Evolutionary conservation across 2,797 vertebrate genomes (phyloP), one percentile per base, ranked within the genome.

Genomic region (Helicolenus hilgendorfi): DNA sequence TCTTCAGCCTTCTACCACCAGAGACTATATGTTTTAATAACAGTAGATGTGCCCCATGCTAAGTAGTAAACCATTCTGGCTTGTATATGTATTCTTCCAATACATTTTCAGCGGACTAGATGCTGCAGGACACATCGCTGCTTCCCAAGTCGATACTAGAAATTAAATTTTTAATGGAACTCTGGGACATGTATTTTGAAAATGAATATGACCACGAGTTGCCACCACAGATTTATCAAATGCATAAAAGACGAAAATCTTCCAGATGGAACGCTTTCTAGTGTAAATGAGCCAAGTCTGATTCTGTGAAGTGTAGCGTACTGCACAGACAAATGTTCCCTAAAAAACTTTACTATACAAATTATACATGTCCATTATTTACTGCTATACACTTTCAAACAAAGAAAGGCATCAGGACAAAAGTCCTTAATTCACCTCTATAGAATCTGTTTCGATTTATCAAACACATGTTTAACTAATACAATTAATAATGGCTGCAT

Each of bases 101-200:
- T 64, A 29, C 20, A 79, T 63, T 69, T 41, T 4, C 20, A 73
- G 63, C 26, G 38, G 45, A 45, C 26, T 29, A 10, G 27, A 58
- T 26, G 27, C 49, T 36, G 53, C 7, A 26, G 36, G 38, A 60
- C 20, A 41, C 45, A 71, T 27, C 26, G 15, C 63, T 45, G n/a
- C n/a, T 77, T 35, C 60, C 58, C 11, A 4, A 41, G 33, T 56
- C 67, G 56, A 38, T n/a, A 80, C 59, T 10, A 38, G 3, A 84
- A 67, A 64, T 68, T 71, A 24, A 7, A 69, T 71, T 38, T 81
- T 69, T 77, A 70, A 73, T 79, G 62, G 55, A 87, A 62, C 18
- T 36, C 45, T 26, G 22, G 67, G 22, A 74, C 55, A 63, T 45
- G 15, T 35, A 24, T 86, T 70, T 77, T 64, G 29, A 68, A 88